Conservation (phyloP, 2,797 vertebrate genomes). For the Okamejei kenojei region DNA sequence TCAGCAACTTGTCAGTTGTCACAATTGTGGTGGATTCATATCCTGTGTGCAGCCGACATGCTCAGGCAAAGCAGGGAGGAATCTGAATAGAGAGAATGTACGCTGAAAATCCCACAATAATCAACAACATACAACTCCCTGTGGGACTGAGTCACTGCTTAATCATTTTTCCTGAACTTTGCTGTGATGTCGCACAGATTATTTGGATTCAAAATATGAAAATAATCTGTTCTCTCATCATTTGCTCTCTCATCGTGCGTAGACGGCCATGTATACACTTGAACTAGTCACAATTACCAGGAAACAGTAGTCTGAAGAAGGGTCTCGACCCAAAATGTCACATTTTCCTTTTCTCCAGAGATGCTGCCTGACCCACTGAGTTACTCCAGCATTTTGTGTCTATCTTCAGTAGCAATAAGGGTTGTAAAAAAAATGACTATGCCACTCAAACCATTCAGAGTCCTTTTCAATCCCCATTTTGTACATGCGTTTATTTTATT, state of each 20-base stretch:
- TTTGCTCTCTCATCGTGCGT: background rate
- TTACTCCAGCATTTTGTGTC: no score
- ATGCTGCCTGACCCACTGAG: no score
- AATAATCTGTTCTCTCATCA: background rate
- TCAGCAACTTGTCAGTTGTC: background rate
- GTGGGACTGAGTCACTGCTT: background rate
- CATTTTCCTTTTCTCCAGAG: no score
- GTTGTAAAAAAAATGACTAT: background rate
- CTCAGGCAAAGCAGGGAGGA: background rate
- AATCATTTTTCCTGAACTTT: background rate
- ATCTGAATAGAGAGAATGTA: background rate
- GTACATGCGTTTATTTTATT: no score
- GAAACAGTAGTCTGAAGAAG: no score
- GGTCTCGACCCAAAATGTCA: no score
- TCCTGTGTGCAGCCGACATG: background rate
- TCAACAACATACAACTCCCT: background rate
- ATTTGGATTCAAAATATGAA: background rate
- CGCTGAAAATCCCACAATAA: background rate
- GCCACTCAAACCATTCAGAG: background rate
- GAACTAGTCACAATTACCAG: background rate
- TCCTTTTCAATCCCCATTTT: background rate
- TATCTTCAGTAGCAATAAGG: background rate
- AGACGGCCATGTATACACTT: background rate
- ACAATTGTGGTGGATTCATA: background rate
- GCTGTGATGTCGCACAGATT: background rate